Evolutionary conservation across 2,797 vertebrate genomes (phyloP).

Genomic region (Phataginus tetradactyla): DNA sequence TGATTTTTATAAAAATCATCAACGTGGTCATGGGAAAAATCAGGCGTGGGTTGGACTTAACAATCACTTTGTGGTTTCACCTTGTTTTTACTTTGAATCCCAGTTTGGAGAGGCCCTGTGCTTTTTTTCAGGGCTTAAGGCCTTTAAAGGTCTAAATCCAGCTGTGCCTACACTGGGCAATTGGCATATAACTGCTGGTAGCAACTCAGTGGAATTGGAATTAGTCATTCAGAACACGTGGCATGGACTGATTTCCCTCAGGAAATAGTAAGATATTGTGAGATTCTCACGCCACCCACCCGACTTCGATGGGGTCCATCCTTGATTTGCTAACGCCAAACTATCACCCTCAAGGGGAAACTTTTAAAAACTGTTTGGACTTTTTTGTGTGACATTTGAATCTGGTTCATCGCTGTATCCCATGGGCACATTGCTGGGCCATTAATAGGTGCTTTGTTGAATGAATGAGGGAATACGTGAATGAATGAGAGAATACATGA

Average conservation of each 20-base stretch:
- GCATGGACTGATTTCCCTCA: background rate
- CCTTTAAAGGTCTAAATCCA: background rate
- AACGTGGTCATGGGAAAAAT: background rate
- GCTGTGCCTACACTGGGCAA: accelerated
- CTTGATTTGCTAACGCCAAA: background rate
- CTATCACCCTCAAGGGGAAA: background rate
- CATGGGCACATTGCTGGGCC: background rate
- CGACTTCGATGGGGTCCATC: background rate
- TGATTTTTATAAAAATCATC: background rate
- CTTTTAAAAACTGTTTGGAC: background rate
- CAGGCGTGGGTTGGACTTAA: background rate
- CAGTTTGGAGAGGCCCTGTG: background rate
- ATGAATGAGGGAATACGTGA: background rate
- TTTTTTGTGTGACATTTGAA: background rate
- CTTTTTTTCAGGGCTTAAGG: background rate
- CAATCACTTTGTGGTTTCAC: background rate
- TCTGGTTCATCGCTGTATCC: background rate
- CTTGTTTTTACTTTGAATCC: background rate
- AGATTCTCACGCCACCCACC: background rate
- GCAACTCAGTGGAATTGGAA: background rate
- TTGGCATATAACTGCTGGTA: background rate
- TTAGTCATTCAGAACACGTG: background rate
- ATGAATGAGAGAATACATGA: background rate
- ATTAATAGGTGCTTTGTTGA: background rate
- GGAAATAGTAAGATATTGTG: background rate